Conservation (phyloP, 2,888 invertebrate genomes). For the Nomada hirtipes region DNA sequence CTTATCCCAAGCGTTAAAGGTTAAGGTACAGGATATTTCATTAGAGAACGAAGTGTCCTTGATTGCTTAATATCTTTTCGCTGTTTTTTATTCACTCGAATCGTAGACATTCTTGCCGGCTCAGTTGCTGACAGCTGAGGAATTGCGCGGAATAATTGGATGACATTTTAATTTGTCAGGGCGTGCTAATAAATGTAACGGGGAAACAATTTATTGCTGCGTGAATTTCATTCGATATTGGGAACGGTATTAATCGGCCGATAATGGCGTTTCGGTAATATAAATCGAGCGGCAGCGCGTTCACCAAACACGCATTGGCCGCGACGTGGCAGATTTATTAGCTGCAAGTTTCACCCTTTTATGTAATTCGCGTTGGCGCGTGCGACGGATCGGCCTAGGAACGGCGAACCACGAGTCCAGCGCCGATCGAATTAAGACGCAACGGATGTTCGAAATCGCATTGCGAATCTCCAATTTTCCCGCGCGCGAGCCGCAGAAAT, state of each 20-base stretch:
- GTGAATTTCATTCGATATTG: background rate
- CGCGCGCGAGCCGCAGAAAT: background rate
- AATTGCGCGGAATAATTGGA: background rate
- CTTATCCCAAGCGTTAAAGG: constrained; percentile 12
- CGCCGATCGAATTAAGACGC: constrained; percentile 55
- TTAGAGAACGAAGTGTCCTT: constrained; percentile 2
- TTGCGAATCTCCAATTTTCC: background rate
- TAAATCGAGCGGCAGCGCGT: background rate
- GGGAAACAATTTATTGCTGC: background rate
- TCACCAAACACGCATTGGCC: background rate
- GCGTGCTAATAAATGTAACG: background rate
- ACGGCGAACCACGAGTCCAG: constrained; percentile 40
- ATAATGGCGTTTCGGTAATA: constrained; percentile 14
- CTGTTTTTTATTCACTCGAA: background rate
- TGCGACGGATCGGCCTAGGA: constrained; percentile 28
- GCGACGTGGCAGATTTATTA: constrained; percentile 34
- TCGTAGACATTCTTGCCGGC: background rate
- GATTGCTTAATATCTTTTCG: background rate
- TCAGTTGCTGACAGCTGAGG: no score
- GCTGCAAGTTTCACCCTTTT: constrained; percentile 43
- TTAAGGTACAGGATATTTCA: constrained; percentile 25
- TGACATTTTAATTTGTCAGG: background rate
- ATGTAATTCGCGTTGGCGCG: constrained; percentile 32
- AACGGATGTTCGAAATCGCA: constrained; percentile 33
- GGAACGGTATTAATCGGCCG: constrained; percentile 14